Base-by-base conservation (phyloP, 1,140 invertebrate species). In the Brachionus rotundiformis region DNA sequence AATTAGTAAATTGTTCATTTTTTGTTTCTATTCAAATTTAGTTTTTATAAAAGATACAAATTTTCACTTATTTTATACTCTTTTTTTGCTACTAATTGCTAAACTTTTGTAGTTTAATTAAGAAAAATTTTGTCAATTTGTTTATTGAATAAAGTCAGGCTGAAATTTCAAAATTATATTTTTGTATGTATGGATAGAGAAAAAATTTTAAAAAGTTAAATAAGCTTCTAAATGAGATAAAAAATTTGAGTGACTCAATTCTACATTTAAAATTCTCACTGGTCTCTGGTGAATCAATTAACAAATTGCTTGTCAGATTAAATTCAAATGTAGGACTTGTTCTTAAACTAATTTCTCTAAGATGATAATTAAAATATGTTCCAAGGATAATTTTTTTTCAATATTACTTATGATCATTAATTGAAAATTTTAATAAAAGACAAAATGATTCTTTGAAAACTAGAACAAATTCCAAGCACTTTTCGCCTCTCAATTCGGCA, bases 131-230 rank as follows among this genome's bases (percentile, higher is more conserved):
- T 36, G 33, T 36, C 33, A 71, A 71, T 73, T 73, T 73, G 36
- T 41, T 31, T 73, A 19, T 44, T 44, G 10, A 73, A 73, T 39
- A 73, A 44, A 25, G 19, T 73, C 29, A 73, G 10, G 11, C 39
- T 73, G 36, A 68, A 33, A 68, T 73, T 44, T 73, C 68, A 73
- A 44, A 73, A 27, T 25, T n/a, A 19, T 73, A 73, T 73, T 73
- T 73, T 73, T 73, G 68, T 11, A 73, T 13, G 25, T 73, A 73
- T n/a, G 68, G 68, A 73, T 73, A 44, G 23, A 73, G 19, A 31
- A 73, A 73, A 25, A 47, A n/a, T 25, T 73, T 73, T 25, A 73
- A 44, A 73, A 73, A 73, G 19, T 41, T 73, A 44, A 44, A 41
- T 23, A 73, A 47, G 41, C 68, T 44, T 11, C 44, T 73, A 73